Evolutionary conservation across 2,888 invertebrate genomes (phyloP).

Genomic region (Thecophora atra): DNA sequence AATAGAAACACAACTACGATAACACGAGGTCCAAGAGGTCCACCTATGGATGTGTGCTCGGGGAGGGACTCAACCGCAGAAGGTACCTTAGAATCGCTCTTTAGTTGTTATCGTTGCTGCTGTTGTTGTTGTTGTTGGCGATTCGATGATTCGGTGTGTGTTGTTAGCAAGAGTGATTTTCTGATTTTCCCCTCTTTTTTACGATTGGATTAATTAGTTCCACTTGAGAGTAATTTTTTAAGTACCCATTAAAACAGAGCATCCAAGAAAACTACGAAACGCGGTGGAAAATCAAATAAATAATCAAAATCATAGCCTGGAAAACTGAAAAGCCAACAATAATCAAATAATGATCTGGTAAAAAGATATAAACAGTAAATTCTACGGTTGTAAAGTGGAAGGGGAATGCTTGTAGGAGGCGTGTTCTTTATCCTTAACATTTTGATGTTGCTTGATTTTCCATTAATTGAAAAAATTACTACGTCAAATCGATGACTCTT

Average conservation of each 20-base stretch:
- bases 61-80: too few species aligned
- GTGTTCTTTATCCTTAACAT: too few species aligned
- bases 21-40: not conserved
- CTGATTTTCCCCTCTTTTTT: not conserved
- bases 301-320: too few species aligned
- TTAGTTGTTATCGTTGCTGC: not conserved
- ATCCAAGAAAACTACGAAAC: not conserved
- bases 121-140: not conserved
- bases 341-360: too few species aligned
- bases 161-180: not conserved
- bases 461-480: too few species aligned
- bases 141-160: not conserved
- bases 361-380: too few species aligned
- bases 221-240: not conserved
- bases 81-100: not conserved
- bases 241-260: not conserved
- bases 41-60: not conserved
- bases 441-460: too few species aligned
- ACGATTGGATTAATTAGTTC: not conserved
- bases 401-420: too few species aligned
- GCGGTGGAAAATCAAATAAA: too few species aligned
- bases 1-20: conserved; percentile 13
- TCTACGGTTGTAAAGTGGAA: too few species aligned
- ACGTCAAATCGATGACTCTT: too few species aligned
- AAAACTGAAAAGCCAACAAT: too few species aligned